Evolutionary conservation across 2,797 vertebrate species (phyloP), one percentile per base, ranked within the genome.

Genomic region (Margarornis squamiger): DNA sequence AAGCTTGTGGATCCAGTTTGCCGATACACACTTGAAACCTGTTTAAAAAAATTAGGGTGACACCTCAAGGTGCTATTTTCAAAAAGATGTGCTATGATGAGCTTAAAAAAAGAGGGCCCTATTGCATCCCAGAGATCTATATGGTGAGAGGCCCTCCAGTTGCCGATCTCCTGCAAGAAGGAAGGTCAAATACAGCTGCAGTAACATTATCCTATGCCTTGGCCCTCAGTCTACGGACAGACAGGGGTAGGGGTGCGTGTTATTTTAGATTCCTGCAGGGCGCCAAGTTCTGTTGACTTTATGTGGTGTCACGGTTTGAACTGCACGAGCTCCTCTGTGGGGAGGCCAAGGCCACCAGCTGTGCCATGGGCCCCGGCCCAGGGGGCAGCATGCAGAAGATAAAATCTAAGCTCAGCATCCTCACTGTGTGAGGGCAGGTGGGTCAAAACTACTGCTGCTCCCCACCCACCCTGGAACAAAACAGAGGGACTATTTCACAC

Each of bases 161-260:
- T 76, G 88, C 77, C 0, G 3, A 51, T 91, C 92, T 94, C 86
- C 93, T 88, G 91, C 76, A 59, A 91, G 89, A 92, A 93, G 83
- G 91, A 90, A 96, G 86, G 94, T 95, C 73, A 93, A 63, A 79
- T 85, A 93, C 90, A 94, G 94, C 91, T 91, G 96, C 94, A 97
- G 95, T 88, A 95, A 96, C 92, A 46, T 73, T 41, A 63, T 36
- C 91, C 94, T 88, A 26, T 4, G 43, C 73, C 89, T 91, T 16
- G 45, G 84, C 84, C 88, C 86, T 92, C 88, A 4, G 23, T 14
- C 84, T 93, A 3, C 0, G 3, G 70, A 21, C 51, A 76, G 71
- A 30, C 0, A 30, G 75, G 91, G 91, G 13, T 1, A 43, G 76
- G 88, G 63, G 59, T 10, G 80, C 0, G 0, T 2, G 1, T 49